Conservation (phyloP, 2,113 vertebrate species). For the Chrysochloris asiatica region DNA sequence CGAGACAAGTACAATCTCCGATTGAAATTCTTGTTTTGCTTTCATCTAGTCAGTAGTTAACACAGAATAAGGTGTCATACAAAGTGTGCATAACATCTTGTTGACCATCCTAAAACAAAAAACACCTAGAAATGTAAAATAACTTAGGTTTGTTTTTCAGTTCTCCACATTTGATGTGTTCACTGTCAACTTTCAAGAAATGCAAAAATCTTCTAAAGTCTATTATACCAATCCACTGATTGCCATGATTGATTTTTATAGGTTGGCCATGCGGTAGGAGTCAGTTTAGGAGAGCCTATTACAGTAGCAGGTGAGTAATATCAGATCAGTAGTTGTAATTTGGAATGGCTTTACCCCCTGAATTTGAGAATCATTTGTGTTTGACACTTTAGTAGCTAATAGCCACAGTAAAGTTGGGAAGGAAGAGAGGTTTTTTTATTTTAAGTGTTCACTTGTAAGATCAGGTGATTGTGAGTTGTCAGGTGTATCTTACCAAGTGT, state of each 20-base stretch:
- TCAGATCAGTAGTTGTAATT: background rate
- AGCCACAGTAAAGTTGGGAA: background rate
- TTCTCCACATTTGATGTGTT: constrained; percentile 26
- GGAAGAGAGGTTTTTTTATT: background rate
- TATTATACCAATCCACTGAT: background rate
- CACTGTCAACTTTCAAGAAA: constrained; percentile 54
- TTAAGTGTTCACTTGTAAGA: background rate
- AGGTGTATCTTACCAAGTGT: background rate
- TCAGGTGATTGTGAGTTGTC: background rate
- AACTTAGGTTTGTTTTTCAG: background rate
- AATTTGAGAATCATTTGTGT: background rate
- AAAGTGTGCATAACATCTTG: background rate
- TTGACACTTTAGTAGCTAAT: background rate
- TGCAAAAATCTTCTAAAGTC: background rate
- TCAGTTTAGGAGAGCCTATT: constrained; percentile 59
- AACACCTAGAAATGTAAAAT: constrained; percentile 21
- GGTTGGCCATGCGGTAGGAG: constrained; percentile 71
- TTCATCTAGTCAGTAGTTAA: background rate
- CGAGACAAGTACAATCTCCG: constrained; percentile 15
- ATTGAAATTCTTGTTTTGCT: background rate
- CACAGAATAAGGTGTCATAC: background rate
- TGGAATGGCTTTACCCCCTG: background rate
- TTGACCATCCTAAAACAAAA: constrained; percentile 1
- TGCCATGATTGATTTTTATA: constrained; percentile 54
- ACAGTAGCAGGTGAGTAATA: constrained; percentile 81